phyloP scores from a whole-genome alignment of 2,797 vertebrate species.

The Phylloscopus collybita region DNA sequence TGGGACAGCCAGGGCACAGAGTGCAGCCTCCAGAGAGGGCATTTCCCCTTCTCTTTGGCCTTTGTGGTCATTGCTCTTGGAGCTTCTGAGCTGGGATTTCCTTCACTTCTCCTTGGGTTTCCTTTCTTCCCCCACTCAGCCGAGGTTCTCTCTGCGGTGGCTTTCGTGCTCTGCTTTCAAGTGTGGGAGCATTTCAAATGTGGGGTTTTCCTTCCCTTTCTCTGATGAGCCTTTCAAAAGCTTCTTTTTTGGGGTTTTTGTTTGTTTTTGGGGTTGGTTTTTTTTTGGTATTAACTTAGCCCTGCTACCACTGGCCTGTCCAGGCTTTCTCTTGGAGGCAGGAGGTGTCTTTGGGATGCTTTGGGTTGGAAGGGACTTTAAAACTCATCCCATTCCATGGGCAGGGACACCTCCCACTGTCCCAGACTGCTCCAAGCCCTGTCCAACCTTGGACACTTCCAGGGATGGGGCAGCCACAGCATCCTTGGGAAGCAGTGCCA shows the following conservation, averaged over 20 bases:
- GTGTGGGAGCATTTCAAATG: neutral
- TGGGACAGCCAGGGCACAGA: neutral
- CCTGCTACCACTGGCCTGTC: neutral
- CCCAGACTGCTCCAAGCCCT: neutral
- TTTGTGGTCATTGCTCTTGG: neutral
- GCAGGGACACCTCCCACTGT: neutral
- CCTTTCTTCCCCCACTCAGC: neutral
- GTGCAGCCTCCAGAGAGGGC: neutral
- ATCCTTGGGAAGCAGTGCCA: neutral
- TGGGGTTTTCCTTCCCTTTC: neutral
- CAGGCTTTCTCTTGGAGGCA: neutral
- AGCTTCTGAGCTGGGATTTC: neutral
- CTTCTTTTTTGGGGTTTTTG: neutral
- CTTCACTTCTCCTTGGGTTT: neutral
- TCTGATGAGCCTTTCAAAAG: neutral
- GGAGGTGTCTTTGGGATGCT: neutral
- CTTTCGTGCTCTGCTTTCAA: neutral
- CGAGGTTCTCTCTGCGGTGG: neutral
- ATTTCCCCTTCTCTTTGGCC: neutral
- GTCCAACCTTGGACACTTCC: rapidly evolving
- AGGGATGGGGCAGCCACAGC: neutral
- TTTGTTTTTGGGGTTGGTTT: no score
- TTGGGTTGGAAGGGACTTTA: neutral
- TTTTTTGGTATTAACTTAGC: neutral
- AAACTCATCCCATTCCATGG: neutral